Conservation (phyloP, 2,888 invertebrate species). For the Pollenia labialis region DNA sequence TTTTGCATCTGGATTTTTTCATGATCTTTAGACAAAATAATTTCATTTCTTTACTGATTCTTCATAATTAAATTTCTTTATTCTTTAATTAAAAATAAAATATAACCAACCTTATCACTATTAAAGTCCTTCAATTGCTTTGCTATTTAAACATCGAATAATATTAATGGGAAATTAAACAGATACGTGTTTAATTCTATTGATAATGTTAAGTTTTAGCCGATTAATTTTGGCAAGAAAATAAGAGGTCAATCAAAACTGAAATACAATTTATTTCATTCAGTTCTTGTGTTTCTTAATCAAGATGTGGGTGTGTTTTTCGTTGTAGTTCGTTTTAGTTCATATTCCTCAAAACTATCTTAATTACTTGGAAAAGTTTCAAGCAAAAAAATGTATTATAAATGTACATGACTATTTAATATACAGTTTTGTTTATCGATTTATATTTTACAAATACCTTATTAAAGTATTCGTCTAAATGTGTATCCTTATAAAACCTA, state of each 20-base stretch:
- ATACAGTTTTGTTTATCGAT: conserved; percentile 35
- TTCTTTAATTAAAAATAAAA: background rate
- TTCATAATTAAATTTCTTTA: background rate
- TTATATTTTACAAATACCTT: conserved; percentile 28
- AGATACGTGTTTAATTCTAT: background rate
- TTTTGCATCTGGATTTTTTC: no score
- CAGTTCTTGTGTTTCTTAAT: conserved; percentile 24
- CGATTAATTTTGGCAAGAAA: conserved; percentile 1
- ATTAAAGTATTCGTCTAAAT: background rate
- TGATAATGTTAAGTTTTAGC: conserved; percentile 16
- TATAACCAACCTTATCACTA: background rate
- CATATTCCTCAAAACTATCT: conserved; percentile 24
- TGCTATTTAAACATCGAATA: background rate
- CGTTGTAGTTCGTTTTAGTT: background rate
- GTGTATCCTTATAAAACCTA: conserved; percentile 35
- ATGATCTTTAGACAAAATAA: no score
- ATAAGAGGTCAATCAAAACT: conserved; percentile 45
- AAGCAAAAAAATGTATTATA: background rate
- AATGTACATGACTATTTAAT: background rate
- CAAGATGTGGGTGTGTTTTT: conserved; percentile 45
- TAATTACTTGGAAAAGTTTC: conserved; percentile 29
- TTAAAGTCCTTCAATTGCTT: background rate
- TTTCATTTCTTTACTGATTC: background rate
- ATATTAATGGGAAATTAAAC: conserved; percentile 12
- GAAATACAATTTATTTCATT: conserved; percentile 31